Evolutionary conservation across 30 jellyfish, hydroid and myxozoan genomes (phyloP), one percentile per base, ranked within the genome.

Genomic region (Cassiopea andromeda): DNA sequence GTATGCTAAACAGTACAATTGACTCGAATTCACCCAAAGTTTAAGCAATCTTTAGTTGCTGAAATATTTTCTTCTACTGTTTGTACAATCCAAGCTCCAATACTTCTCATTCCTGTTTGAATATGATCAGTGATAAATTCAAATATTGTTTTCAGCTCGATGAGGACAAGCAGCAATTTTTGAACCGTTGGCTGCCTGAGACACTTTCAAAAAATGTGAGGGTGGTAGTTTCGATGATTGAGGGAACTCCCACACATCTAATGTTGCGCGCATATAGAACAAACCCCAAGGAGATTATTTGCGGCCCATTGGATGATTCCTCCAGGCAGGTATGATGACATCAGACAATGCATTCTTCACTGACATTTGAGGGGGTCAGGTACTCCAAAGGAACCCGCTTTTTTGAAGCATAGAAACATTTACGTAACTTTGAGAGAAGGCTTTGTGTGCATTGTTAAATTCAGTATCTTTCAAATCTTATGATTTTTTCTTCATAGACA

Each of bases 171-270:
- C 99, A 96, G 71, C 97, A 90, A 48, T 92, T 82, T 79, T 79
- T 96, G 57, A 89, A 75, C 67, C 97, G 99, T 2, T 96, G 99
- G 99, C 92, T 96, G 7, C 99, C 99, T 2, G 99, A 96, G 72
- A 46, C 67, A 44, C 82, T 96, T n/a, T 83, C 99, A 12, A 90
- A 92, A 13, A 91, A 92, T 61, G 97, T 96, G 85, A 93, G 90
- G 75, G 98, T 96, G 16, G 98, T 96, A 16, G 97, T 96, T 4
- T 96, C 99, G 0, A 96, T 82, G 91, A 96, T 96, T 66, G 99
- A 96, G 85, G 97, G 99, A 46, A 96, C 99, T 13, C 97, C 91
- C 16, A 92, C 98, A 44, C 99, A 96, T 82, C 97, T 87, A 0
- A 88, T 91, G 97, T 54, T 96, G 47, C 93, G 99, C 45, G 93